A percentile compares a stretch with the other conserved stretches of the same genome.
phyloP scores from a whole-genome alignment of 2,113 vertebrate genomes.

The Etia nguti region DNA sequence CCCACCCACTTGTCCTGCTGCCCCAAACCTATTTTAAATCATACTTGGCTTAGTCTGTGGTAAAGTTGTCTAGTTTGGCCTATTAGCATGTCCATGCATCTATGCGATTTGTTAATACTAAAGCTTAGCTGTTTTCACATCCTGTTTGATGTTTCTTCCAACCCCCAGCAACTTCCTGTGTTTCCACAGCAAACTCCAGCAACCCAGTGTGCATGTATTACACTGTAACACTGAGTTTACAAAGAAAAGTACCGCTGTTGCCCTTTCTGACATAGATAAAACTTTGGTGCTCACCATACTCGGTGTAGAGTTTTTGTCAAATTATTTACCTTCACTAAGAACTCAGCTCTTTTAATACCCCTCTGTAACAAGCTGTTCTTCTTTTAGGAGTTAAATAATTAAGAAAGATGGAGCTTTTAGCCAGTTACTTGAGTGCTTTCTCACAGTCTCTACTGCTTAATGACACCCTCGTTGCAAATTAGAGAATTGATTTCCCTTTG shows the following conservation, averaged over 20 bases:
- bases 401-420: neutral
- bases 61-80: neutral
- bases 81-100: neutral
- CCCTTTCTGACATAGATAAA: neutral
- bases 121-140: constrained; percentile 61
- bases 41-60: neutral
- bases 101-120: neutral
- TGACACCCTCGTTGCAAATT: neutral
- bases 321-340: neutral
- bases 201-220: neutral
- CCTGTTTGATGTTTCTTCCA: constrained; percentile 69
- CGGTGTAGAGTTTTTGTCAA: neutral
- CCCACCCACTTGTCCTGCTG: neutral
- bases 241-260: neutral
- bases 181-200: constrained; percentile 51
- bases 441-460: neutral
- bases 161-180: constrained; percentile 70
- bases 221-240: neutral
- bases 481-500: neutral
- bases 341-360: neutral
- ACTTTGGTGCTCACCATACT: neutral
- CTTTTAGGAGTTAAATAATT: neutral
- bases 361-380: neutral
- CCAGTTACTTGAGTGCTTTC: neutral
- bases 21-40: neutral